A percentile compares a stretch with the other conserved stretches of the same genome.
phyloP scores from a whole-genome alignment of 2,888 invertebrate genomes.

The Chydorus sphaericus region DNA sequence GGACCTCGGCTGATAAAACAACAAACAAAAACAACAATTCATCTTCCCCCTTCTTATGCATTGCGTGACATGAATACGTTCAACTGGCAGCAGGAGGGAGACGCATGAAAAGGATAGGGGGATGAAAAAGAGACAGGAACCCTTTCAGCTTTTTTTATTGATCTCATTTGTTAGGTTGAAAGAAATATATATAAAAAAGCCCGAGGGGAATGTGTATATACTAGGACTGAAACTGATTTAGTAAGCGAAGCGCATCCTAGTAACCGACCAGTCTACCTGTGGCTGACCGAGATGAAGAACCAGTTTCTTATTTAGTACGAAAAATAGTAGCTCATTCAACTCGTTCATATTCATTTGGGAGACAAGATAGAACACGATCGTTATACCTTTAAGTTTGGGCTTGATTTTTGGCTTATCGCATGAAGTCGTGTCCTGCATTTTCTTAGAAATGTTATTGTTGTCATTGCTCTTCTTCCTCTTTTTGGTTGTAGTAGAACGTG shows the following conservation, averaged over 20 bases:
- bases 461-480: neutral
- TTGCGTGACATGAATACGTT: neutral
- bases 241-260: no score
- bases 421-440: neutral
- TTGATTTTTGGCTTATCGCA: slow-evolving; percentile 38
- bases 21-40: neutral
- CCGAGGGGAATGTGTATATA: no score
- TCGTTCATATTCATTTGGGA: no score
- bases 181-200: neutral
- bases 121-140: neutral
- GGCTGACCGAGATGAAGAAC: no score
- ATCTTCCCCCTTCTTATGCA: neutral
- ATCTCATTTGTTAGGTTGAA: slow-evolving; percentile 4
- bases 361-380: no score
- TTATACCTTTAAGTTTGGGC: slow-evolving; percentile 48
- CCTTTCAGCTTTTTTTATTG: neutral
- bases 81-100: neutral
- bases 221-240: no score
- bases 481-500: neutral
- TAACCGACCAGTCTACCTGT: no score
- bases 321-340: neutral
- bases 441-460: neutral
- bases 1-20: slow-evolving; percentile 36
- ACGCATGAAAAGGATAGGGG: neutral
- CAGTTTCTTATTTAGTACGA: neutral